Evolutionary conservation across 2,113 vertebrate genomes (phyloP).

Genomic region (Ceratotherium simum): DNA sequence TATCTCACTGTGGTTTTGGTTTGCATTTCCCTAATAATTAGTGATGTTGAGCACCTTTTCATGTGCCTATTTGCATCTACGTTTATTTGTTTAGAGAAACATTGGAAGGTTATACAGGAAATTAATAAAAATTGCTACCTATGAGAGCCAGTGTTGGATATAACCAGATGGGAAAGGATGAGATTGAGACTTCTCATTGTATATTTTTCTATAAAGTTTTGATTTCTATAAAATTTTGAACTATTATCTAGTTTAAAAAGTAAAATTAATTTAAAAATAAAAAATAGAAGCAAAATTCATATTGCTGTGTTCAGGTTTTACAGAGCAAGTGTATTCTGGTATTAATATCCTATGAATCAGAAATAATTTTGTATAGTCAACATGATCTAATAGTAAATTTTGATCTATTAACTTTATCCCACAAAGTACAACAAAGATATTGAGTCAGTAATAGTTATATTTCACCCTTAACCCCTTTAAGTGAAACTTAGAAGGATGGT

Average conservation of each 20-base stretch:
- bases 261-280: constrained; percentile 1
- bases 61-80: not conserved
- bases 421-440: not conserved
- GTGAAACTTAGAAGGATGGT: not conserved
- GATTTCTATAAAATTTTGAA: not conserved
- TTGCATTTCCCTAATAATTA: not conserved
- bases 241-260: not conserved
- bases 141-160: not conserved
- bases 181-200: not conserved
- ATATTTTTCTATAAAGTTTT: constrained; percentile 25
- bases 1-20: not conserved
- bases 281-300: not conserved
- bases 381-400: not conserved
- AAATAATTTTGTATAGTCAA: not conserved
- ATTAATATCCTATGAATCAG: not conserved
- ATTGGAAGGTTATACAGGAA: not conserved
- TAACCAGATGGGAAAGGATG: not conserved
- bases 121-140: not conserved
- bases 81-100: constrained; percentile 26
- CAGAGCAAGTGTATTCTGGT: not conserved
- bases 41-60: not conserved
- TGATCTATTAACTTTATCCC: not conserved
- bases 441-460: not conserved
- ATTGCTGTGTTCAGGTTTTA: not conserved
- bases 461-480: not conserved